These are phyloP conservation scores for Salmo trutta DNA, from an alignment of 2,797 vertebrate genomes.

Conservation along the genomic window DNA sequence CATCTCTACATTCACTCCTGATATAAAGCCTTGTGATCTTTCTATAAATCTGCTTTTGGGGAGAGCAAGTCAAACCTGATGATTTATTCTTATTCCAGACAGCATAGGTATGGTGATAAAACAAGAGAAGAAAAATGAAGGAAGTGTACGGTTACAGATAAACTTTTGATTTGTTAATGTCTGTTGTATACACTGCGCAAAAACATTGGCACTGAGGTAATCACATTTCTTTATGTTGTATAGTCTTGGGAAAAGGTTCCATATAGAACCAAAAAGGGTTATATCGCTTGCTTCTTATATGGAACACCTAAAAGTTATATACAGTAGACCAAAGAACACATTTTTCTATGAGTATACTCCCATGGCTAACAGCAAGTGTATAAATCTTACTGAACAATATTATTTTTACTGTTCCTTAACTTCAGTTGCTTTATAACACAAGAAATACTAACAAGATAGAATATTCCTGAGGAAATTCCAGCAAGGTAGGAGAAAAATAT, in stretches of 20 bases:
- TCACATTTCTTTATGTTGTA: not conserved
- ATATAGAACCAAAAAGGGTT: no score
- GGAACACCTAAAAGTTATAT: no score
- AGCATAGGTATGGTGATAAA: constrained; percentile 10
- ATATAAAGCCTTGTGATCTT: not conserved
- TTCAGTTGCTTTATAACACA: constrained; percentile 22
- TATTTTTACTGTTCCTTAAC: constrained; percentile 16
- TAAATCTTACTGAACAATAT: not conserved
- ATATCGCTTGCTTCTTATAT: no score
- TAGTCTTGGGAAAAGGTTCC: no score
- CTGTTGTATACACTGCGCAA: not conserved
- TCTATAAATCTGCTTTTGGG: not conserved
- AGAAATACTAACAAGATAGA: constrained; percentile 19
- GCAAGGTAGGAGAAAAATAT: constrained; percentile 19
- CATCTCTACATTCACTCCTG: not conserved
- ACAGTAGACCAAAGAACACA: no score
- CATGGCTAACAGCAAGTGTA: not conserved
- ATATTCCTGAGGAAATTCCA: constrained; percentile 46
- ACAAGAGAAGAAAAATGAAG: not conserved
- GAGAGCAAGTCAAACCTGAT: not conserved
- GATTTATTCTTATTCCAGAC: not conserved
- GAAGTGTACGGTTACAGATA: not conserved
- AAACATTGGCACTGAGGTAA: not conserved
- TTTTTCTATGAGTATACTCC: not conserved
- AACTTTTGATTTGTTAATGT: not conserved